Base-by-base conservation (phyloP, 1,140 invertebrate genomes). In the Heliothis virescens region DNA sequence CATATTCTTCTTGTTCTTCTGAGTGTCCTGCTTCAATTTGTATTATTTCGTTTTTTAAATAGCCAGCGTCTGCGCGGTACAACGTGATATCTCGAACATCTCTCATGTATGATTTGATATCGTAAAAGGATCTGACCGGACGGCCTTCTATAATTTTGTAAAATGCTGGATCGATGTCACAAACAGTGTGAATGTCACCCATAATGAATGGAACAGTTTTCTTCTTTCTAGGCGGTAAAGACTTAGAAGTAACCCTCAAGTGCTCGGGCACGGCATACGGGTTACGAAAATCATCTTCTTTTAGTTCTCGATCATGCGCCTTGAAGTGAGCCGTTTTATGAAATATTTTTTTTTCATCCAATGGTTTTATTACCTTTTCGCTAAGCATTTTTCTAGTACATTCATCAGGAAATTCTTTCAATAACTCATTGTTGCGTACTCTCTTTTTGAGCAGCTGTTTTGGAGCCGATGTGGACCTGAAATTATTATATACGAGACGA, bases 111-210 rank as follows among this genome's bases (percentile, higher is more conserved):
- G 82, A 73, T 80, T 88, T 88, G 10, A 85, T 60, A 57, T 86
- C 85, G 15, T n/a, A 67, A 34, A 74, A 71, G 18, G 74, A 80
- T 29, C 83, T 69, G 15, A 88, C 5, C 7, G 84, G 84, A 11
- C 85, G 81, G 2, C 87, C 87, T 79, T 86, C 85, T 10, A 86
- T 79, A 12, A 82, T 53, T 59, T 84, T 88, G 72, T 79, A 86
- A 47, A 88, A 88, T 16, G 48, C 55, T 34, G 79, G 41, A 79
- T 88, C 83, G 18, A 86, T 57, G 60, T 88, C 85, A 59, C 85
- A 85, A 29, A 88, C 79, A 10, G 85, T 85, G 47, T 82, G 72
- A 18, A 67, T 65, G 52, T 85, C 81, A 34, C 29, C 71, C 75
- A 77, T 79, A 3, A 81, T 80, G 21, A 55, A 63, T 21, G 83